Evolutionary conservation across 2,888 invertebrate species (phyloP).

Genomic region (Tillus elongatus): DNA sequence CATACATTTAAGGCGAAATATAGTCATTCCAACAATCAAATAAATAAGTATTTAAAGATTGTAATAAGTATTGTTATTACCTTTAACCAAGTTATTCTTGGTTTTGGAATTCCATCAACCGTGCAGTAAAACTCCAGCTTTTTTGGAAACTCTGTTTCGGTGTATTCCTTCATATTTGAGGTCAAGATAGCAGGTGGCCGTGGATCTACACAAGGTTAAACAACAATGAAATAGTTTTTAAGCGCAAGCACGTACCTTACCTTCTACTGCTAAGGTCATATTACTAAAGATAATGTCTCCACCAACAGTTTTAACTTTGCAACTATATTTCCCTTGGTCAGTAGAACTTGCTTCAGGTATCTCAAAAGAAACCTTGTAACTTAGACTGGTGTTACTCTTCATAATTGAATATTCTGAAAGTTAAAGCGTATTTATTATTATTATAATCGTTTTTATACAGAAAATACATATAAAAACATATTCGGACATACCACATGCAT

Average conservation of each 20-base stretch:
- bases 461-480: neutral
- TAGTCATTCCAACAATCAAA: too few species aligned
- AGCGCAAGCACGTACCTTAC: too few species aligned
- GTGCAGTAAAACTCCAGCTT: constrained; percentile 45
- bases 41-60: too few species aligned
- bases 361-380: constrained; percentile 21
- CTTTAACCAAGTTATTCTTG: constrained; percentile 61
- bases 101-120: constrained; percentile 53
- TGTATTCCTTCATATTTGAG: constrained; percentile 43
- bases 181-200: constrained; percentile 37
- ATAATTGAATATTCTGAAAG: constrained; percentile 17
- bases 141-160: constrained; percentile 34
- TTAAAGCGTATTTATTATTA: constrained; percentile 14
- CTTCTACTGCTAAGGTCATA: too few species aligned
- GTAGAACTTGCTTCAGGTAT: constrained; percentile 18
- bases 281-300: too few species aligned
- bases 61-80: too few species aligned
- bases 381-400: constrained; percentile 22
- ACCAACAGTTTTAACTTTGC: too few species aligned
- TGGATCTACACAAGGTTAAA: too few species aligned
- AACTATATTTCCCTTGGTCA: constrained; percentile 26
- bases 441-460: too few species aligned
- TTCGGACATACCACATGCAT: too few species aligned
- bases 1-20: too few species aligned
- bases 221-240: too few species aligned